A percentile compares a stretch with the other conserved stretches of the same genome.
Evolutionary conservation across 1,140 invertebrate species (phyloP).

Genomic region (Riptortus pedestris): DNA sequence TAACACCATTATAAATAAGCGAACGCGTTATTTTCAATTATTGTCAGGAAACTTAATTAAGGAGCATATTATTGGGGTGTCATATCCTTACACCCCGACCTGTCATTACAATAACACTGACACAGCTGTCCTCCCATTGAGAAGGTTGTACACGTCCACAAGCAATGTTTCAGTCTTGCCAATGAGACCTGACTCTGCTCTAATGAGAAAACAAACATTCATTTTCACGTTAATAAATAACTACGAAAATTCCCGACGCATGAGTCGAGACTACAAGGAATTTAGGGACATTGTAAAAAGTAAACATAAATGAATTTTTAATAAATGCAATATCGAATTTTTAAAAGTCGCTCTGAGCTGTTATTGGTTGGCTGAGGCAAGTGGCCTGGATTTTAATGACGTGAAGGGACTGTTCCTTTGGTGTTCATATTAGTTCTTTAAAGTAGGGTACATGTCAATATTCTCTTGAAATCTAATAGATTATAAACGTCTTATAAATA

Average conservation of each 20-base stretch:
- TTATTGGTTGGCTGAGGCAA: neutral
- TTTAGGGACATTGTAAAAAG: too few species aligned
- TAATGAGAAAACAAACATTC: too few species aligned
- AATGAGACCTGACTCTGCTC: neutral
- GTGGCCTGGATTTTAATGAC: neutral
- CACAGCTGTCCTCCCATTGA: neutral
- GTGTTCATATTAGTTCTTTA: neutral
- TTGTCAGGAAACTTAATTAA: too few species aligned
- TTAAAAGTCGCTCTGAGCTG: neutral
- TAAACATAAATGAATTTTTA: too few species aligned
- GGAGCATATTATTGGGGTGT: too few species aligned
- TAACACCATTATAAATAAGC: constrained; percentile 73
- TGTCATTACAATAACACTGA: neutral
- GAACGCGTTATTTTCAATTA: too few species aligned
- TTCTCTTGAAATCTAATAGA: too few species aligned
- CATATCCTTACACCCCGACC: neutral
- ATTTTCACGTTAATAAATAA: too few species aligned
- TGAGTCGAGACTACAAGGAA: too few species aligned
- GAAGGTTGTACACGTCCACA: constrained; percentile 12
- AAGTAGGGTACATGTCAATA: neutral
- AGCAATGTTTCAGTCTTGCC: neutral
- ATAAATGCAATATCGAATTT: neutral
- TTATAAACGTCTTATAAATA: too few species aligned
- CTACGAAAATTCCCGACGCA: too few species aligned
- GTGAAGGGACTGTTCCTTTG: neutral